Evolutionary conservation across 1,140 invertebrate species (phyloP).

Genomic region (Thaumatotibia leucotreta): DNA sequence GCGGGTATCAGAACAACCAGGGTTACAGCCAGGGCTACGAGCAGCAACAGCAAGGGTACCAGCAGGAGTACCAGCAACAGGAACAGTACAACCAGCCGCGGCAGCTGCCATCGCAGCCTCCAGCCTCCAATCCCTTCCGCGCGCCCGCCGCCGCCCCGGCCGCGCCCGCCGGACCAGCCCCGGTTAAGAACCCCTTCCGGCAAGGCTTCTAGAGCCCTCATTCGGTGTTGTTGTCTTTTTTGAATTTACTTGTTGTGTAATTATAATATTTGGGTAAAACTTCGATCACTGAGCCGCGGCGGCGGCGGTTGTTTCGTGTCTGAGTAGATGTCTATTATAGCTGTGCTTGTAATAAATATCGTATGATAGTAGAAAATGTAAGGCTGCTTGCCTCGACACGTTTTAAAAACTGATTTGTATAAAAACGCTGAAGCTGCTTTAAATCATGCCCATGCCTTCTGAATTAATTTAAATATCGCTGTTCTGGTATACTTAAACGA

Average conservation of each 20-base stretch:
- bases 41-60: constrained; percentile 74
- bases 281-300: constrained; percentile 71
- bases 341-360: constrained; percentile 46
- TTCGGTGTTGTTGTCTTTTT: constrained; percentile 69
- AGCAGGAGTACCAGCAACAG: constrained; percentile 76
- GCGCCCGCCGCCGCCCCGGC: constrained; percentile 44
- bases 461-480: too few species aligned
- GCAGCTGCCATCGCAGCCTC: constrained; percentile 54
- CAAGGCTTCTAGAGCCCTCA: constrained; percentile 75
- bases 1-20: constrained; percentile 75
- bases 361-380: constrained; percentile 25
- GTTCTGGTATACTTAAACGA: too few species aligned
- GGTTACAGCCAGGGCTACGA: constrained; percentile 72
- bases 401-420: not conserved
- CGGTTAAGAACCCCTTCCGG: constrained; percentile 76
- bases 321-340: constrained; percentile 56
- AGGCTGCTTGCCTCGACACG: constrained; percentile 1
- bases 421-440: constrained; percentile 16
- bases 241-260: constrained; percentile 72
- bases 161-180: constrained; percentile 45
- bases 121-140: constrained; percentile 79
- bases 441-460: too few species aligned
- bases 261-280: constrained; percentile 63
- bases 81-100: constrained; percentile 71
- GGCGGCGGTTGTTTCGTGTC: constrained; percentile 52